phyloP scores from a whole-genome alignment of 2,888 invertebrate species.

The Alcis repandata region DNA sequence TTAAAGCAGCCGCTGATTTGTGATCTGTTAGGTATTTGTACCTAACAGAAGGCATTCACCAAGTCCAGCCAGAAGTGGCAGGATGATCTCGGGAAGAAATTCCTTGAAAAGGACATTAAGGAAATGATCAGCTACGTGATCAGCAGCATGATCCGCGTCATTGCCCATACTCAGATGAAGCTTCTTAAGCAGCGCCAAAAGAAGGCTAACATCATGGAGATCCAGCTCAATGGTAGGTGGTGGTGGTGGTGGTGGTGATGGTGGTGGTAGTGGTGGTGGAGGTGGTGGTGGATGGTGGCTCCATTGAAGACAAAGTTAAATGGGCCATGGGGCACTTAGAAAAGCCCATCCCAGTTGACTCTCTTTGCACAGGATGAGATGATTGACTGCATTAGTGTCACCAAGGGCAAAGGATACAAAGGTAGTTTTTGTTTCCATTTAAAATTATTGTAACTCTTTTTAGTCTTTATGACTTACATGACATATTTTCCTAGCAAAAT shows the following conservation, averaged over 20 bases:
- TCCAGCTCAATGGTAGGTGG: constrained; percentile 99
- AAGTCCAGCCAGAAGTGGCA: constrained; percentile 99
- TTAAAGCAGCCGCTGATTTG: constrained; percentile 68
- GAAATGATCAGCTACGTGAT: constrained; percentile 99
- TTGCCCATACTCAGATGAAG: constrained; percentile 99
- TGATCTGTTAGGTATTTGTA: constrained; percentile 96
- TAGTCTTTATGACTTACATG: too few relatives aligned
- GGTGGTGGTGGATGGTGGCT: too few relatives aligned
- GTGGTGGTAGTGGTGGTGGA: too few relatives aligned
- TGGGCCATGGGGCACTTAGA: constrained; percentile 99
- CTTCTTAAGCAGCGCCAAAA: constrained; percentile 99
- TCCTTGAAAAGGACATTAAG: constrained; percentile 98
- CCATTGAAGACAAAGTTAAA: constrained; percentile 97
- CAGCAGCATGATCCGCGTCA: constrained; percentile 98
- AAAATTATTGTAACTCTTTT: too few relatives aligned
- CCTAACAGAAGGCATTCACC: constrained; percentile 99
- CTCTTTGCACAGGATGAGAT: constrained; percentile 99
- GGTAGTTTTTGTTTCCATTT: constrained; percentile 84
- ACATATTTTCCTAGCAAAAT: too few relatives aligned
- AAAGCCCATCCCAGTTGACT: constrained; percentile 95
- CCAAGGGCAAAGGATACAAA: constrained; percentile 99
- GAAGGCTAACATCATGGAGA: constrained; percentile 99
- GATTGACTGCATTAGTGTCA: constrained; percentile 99
- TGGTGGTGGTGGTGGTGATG: too few relatives aligned
- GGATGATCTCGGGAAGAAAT: constrained; percentile 98